Base-by-base conservation (phyloP, 2,797 vertebrate species). In the Lindbergichthys nudifrons region DNA sequence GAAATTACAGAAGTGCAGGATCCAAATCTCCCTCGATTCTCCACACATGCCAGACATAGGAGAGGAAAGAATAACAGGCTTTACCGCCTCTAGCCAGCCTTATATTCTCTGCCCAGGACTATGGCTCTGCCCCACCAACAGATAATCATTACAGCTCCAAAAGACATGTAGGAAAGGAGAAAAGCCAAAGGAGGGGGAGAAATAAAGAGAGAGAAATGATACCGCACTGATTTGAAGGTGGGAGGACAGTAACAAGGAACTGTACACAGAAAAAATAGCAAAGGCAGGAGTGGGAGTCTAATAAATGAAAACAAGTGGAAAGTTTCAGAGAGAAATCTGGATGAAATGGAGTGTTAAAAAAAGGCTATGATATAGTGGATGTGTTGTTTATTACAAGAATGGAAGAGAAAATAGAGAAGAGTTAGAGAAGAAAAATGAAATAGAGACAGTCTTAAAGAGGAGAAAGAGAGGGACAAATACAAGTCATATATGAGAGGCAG, bases 31-130 rank as follows among this genome's bases (percentile, higher is more conserved):
- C 81, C 79, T 88, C 82, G 81, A 85, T 88, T 89, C 84, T 90
- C 88, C 90, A 84, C 86, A 88, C 86, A 88, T 91, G 84, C 88
- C 91, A 89, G 86, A 91, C 87, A 82, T 79, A 79, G 58, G 85
- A 86, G 89, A 90, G 90, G 87, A 81, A 93, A 91, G 88, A 89
- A 92, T 85, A 93, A 92, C 87, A 90, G 83, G 77, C 82, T 81
- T 82, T 59, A 84, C 74, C 0, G 63, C 82, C 75, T 84, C 70
- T 70, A 73, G 79, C 50, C 68, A 57, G 74, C 68, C 73, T 75
- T 71, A 54, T 71, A 54, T 70, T 67, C 75, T 76, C 48, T 80
- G 65, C 73, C 70, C 65, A n/a, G 65, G 48, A 51, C 70, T 59
- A 56, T 41, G 59, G 63, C 77, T 80, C 65, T 66, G 67, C 65